phyloP scores from a whole-genome alignment of 2,113 vertebrate genomes.

The Poeciliopsis turrubarensis region DNA sequence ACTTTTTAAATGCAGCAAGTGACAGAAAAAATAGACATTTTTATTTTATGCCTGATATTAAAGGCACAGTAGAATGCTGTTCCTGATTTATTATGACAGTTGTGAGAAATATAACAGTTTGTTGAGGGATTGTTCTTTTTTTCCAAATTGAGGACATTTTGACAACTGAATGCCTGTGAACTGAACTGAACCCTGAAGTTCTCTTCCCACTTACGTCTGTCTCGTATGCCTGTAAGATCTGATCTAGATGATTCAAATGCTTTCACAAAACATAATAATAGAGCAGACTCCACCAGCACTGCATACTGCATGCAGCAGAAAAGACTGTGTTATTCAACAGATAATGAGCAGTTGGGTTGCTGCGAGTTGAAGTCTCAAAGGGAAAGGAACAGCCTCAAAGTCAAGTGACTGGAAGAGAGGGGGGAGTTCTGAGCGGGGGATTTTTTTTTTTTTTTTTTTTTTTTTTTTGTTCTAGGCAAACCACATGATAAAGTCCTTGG shows the following conservation, averaged over 20 bases:
- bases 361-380: constrained; percentile 25
- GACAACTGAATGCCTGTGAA: neutral
- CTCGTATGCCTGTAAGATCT: constrained; percentile 9
- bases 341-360: constrained; percentile 49
- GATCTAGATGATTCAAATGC: constrained; percentile 6
- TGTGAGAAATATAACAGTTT: neutral
- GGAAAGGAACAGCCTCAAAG: constrained; percentile 48
- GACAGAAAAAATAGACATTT: no score
- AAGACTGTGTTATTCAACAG: constrained; percentile 27
- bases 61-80: neutral
- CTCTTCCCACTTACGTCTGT: neutral
- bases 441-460: no score
- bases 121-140: neutral
- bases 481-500: constrained; percentile 42
- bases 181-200: neutral
- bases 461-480: constrained; percentile 30
- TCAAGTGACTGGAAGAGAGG: constrained; percentile 28
- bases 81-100: neutral
- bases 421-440: constrained; percentile 2
- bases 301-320: constrained; percentile 8
- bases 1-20: neutral
- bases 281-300: constrained; percentile 14
- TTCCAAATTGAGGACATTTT: neutral
- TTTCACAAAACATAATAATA: constrained; percentile 2
- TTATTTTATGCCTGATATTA: no score